These are phyloP conservation scores for Aphis craccivora DNA, from an alignment of 1,140 invertebrate genomes.

Conservation along the genomic window DNA sequence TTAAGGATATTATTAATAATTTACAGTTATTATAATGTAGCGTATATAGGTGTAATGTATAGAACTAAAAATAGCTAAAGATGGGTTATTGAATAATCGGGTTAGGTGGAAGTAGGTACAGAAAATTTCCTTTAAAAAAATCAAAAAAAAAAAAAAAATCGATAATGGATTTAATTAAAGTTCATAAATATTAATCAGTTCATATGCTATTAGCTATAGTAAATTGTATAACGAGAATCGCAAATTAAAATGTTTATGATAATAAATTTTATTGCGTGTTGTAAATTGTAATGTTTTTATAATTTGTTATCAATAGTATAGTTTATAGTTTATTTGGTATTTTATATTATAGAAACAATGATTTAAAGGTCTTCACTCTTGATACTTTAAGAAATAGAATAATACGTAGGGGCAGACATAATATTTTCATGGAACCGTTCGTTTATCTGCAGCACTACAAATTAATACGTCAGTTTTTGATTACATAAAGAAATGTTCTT, in stretches of 20 bases:
- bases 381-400: background rate
- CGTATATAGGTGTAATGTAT: background rate
- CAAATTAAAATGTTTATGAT: background rate
- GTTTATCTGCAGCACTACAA: background rate
- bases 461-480: background rate
- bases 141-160: background rate
- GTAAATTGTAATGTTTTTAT: background rate
- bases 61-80: background rate
- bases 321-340: background rate
- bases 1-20: background rate
- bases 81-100: background rate
- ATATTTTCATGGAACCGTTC: background rate
- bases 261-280: background rate
- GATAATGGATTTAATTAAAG: background rate
- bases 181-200: background rate
- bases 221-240: too few species aligned
- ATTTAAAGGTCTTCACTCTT: background rate
- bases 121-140: background rate
- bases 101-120: too few species aligned
- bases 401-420: background rate
- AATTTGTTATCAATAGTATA: background rate
- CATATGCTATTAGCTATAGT: background rate
- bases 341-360: background rate
- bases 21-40: background rate
- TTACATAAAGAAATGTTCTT: background rate